Base-by-base conservation (phyloP, 2,113 vertebrate species). In the Columbina picui region DNA sequence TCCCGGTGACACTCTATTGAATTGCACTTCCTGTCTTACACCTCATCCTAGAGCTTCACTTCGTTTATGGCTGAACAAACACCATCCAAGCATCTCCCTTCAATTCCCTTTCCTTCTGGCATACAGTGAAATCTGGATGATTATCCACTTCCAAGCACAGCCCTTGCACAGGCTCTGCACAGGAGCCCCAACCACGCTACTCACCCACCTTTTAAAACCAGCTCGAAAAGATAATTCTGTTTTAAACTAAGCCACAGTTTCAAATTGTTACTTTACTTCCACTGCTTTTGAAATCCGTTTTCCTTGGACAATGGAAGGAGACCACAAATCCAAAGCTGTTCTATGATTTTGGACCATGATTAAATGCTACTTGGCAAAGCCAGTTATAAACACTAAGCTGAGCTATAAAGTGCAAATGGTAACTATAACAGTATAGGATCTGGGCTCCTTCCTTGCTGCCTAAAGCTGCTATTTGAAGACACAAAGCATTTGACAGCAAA, bases 1-100 rank as follows among this genome's bases (percentile, higher is more conserved):
- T 95, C 80, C 80, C 89, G 78, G 76, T 87, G 89, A 93, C 87
- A 91, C 87, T 41, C 63, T 23, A 70, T 22, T 84, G 68, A 96
- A 88, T 50, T 89, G 60, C 23, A 25, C 68, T 94, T 97, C 90
- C 94, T 83, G 63, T 55, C 87, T 96, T 92, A 89, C 64, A 95
- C 83, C 73, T 95, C 93, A 78, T 64, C 74, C 55, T 87, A 41
- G 79, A 94, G 65, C 70, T 89, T 87, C 4, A 2, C 53, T 69
- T 82, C 5, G 7, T 91, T 92, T 90, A 90, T 49, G 79, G 79
- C 83, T 83, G 71, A 88, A 59, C 90, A 93, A 95, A 84, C 65
- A 84, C 30, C 73, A 73, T 15, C 39, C 55, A 45, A 70, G 34
- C 80, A 75, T 67, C 87, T 52, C 47, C 26, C 65, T 50, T 55